Base-by-base conservation (phyloP, 2,113 vertebrate genomes). In the Aepyceros melampus region DNA sequence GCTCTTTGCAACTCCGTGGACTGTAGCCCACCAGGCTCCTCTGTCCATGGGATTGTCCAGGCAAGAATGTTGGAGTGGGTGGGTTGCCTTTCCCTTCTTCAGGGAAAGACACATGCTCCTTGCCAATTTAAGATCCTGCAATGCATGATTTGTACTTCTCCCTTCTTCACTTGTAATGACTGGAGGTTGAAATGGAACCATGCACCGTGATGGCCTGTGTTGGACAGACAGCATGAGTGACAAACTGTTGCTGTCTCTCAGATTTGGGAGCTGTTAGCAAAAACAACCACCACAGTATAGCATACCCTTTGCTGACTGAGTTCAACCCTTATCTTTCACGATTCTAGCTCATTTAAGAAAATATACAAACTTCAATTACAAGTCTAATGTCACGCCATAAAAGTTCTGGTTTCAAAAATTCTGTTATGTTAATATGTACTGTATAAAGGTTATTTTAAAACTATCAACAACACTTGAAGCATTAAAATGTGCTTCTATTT, bases 401-500 rank as follows among this genome's bases (percentile, higher is more conserved):
- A 97, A 96, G 19, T 53, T 78, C 76, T 95, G 49, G 64, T 88
- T 97, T 96, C 84, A 82, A 97, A 97, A 98, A 97, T 95, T 91
- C 45, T 23, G 47, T 95, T 94, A 79, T 15, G 51, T 88, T 93
- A 95, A 86, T 91, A 96, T 85, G 40, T 90, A 79, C 76, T 92
- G 82, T 84, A 91, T 91, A 87, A 98, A 51, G 6, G 21, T 97
- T 97, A 96, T 93, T 98, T 96, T 92, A 60, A 95, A 98, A 84
- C 92, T 94, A 94, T 95, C 89, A 96, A 36, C 60, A 96, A 91
- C 47, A 96, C 55, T 95, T 82, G 56, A 93, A 97, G 51, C 89
- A 94, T 78, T 93, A 84, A 91, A 97, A 96, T 97, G 25, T 97
- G 91, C 95, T 97, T 98, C 87, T 97, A 91, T 91, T 98, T 98